Evolutionary conservation across 2,797 vertebrate genomes (phyloP), one percentile per base, ranked within the genome.

Genomic region (Ambastaia sidthimunki): DNA sequence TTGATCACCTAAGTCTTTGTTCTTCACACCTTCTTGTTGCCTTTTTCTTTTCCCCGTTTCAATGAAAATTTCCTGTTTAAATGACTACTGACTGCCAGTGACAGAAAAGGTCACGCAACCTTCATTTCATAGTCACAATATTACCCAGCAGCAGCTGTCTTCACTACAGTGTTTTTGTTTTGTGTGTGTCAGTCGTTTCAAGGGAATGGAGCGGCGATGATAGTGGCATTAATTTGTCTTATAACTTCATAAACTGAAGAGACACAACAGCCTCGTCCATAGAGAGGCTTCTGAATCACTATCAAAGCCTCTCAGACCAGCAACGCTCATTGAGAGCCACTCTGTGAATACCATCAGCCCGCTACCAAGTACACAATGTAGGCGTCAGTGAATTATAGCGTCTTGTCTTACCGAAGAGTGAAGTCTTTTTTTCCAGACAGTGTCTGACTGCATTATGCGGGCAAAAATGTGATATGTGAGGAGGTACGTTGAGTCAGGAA

Each of bases 121-220:
- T 48, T 60, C n/a, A 28, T 69, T 69, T 59, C 18, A 12, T 59
- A 7, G 65, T 48, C 54, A 59, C 87, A 88, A 84, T 85, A 81
- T 86, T 86, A 85, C 84, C 84, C 87, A 89, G 89, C 89, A 89
- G 85, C 87, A 86, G 82, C 88, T 83, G 88, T 88, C 37, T 83
- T 69, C 86, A 84, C 85, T 83, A 15, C 77, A 88, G 87, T 87
- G 1, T 83, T 70, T 86, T 87, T 82, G 10, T 81, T 83, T 82
- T 57, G 85, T 87, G 91, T 91, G 89, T 86, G 86, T 90, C 88
- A 89, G 87, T 90, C 91, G 89, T 91, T 91, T 85, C 77, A 86
- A 83, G 89, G 81, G 68, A 87, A 74, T 83, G 83, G 80, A 82
- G 87, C 83, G 44, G 78, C 6, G 74, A 84, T 90, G 89, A 89